Percentiles rank a stretch among this genome's conserved stretches.
phyloP scores from a whole-genome alignment of 1,140 invertebrate species.

The Drosophila truncata region DNA sequence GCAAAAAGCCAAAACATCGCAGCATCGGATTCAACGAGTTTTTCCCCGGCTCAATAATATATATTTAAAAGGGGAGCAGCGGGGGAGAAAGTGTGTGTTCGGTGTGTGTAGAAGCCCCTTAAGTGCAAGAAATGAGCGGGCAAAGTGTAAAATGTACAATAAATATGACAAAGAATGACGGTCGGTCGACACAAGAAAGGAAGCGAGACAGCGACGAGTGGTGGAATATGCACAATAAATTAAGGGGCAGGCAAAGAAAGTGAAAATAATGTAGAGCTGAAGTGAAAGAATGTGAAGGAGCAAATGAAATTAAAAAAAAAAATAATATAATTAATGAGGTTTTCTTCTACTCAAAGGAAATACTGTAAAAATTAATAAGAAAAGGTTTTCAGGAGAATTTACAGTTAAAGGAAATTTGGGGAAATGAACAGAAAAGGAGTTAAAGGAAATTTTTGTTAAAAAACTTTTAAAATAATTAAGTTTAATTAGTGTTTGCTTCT shows the following conservation, averaged over 20 bases:
- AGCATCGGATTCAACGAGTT: constrained; percentile 42
- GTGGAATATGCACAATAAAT: constrained; percentile 60
- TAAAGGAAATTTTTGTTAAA: too few relatives aligned
- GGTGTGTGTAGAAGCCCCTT: constrained; percentile 29
- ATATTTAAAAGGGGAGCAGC: constrained; percentile 5
- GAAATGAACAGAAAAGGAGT: background rate
- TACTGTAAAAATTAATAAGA: background rate
- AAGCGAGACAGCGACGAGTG: constrained; percentile 17
- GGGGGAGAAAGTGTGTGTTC: background rate
- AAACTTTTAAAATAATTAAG: background rate
- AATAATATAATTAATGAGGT: constrained; percentile 26
- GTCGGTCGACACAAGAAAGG: constrained; percentile 4
- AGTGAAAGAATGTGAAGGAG: constrained; percentile 15
- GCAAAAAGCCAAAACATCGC: constrained; percentile 50
- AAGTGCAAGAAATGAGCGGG: constrained; percentile 60
- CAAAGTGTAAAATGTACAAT: constrained; percentile 72
- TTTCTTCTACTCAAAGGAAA: background rate
- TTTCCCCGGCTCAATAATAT: constrained; percentile 38
- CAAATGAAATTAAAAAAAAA: constrained; percentile 7
- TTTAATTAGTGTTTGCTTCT: background rate
- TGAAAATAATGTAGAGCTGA: constrained; percentile 5
- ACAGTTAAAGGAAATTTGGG: background rate
- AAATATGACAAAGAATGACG: constrained; percentile 59
- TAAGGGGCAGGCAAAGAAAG: constrained; percentile 7
- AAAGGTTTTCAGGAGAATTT: background rate